Evolutionary conservation across 2,888 invertebrate genomes (phyloP), one percentile per base, ranked within the genome.

Genomic region (Gryllus longicercus): DNA sequence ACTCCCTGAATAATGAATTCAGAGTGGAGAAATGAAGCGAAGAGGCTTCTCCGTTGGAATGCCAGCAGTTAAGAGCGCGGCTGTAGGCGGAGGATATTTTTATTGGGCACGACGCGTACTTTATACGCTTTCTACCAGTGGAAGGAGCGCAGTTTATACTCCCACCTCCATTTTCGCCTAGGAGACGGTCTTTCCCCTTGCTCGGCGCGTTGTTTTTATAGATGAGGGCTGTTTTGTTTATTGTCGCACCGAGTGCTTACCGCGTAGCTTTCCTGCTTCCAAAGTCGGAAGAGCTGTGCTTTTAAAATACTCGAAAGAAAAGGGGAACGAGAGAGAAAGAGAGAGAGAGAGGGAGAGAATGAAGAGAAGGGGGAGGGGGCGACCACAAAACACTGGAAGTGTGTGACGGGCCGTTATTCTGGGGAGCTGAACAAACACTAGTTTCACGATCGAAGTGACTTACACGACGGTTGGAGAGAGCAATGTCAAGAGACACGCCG

Each of bases 151-250:
- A 14, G 63, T 63, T 63, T 63, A 63, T 63, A 63, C n/a, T 63
- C 63, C 63, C 16, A 14, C n/a, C n/a, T 63, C 63, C 63, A 63
- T 63, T 63, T 63, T 63, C 63, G 63, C 63, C 63, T 63, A 63
- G 10, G 63, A 63, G n/a, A 14, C n/a, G 14, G 63, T 63, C 63
- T 63, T 63, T n/a, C 63, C 12, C 63, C 63, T 18, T 63, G 38
- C 63, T 18, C 3, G 63, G 63, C n/a, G 63, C n/a, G 16, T 63
- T 63, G 63, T 63, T 63, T 38, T 63, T 63, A 63, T 63, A 63
- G 63, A 63, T n/a, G n/a, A 63, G 63, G n/a, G n/a, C 63, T 63
- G 63, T 63, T 63, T 63, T 63, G 63, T 63, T 63, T 63, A 63
- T 63, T 63, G 63, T 63, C 63, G 16, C n/a, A 63, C 63, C 63